Conservation (phyloP, 2,113 vertebrate species). For the Paramormyrops kingsleyae region DNA sequence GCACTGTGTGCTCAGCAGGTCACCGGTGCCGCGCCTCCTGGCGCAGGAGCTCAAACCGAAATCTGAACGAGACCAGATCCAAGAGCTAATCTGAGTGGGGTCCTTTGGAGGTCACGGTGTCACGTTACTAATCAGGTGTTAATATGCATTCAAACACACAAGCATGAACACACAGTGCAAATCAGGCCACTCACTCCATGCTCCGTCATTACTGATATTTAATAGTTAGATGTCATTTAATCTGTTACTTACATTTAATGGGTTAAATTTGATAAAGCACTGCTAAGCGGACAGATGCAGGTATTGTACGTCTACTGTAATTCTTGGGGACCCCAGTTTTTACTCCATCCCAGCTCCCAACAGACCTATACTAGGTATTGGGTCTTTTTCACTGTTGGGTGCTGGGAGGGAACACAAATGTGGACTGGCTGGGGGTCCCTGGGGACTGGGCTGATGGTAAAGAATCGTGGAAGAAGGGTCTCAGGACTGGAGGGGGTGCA, state of each 20-base stretch:
- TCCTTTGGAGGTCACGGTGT: not conserved
- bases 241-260: not conserved
- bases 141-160: not conserved
- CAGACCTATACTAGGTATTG: not conserved
- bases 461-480: not conserved
- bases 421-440: not conserved
- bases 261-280: not conserved
- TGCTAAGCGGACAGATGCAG: not conserved
- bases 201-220: not conserved
- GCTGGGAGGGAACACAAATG: not conserved
- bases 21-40: conserved; percentile 85
- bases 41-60: conserved; percentile 97
- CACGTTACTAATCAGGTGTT: not conserved
- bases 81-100: not conserved
- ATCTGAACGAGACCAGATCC: conserved; percentile 57
- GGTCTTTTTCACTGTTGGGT: not conserved
- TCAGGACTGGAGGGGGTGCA: not conserved
- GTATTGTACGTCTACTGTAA: not conserved
- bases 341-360: not conserved
- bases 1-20: conserved; percentile 97
- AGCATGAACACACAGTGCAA: not conserved
- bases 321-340: not conserved
- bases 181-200: not conserved
- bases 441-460: not conserved
- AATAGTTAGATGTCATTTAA: not conserved